Conservation (phyloP, 1,140 invertebrate species). For the Choristoneura fumiferana region DNA sequence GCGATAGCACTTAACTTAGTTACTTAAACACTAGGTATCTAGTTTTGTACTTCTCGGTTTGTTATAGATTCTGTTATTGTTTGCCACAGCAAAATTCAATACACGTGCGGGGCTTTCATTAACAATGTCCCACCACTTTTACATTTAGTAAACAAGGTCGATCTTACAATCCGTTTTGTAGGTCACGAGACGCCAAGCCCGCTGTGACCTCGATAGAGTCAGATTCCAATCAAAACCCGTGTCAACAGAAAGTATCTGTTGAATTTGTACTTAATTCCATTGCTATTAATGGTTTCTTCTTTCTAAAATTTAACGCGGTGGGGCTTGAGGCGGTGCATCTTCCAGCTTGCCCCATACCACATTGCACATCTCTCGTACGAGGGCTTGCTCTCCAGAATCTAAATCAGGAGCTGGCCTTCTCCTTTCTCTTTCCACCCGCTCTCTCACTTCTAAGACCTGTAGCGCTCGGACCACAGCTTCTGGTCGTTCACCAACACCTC, state of each 20-base stretch:
- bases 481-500: slow-evolving; percentile 81
- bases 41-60: slow-evolving; percentile 61
- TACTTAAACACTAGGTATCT: slow-evolving; percentile 29
- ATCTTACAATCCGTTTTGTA: slow-evolving; percentile 47
- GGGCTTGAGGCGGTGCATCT: slow-evolving; percentile 73
- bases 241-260: slow-evolving; percentile 31
- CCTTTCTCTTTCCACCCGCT: slow-evolving; percentile 88
- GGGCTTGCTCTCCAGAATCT: slow-evolving; percentile 94
- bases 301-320: slow-evolving; percentile 50
- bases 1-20: not conserved
- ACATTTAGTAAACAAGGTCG: slow-evolving; percentile 63
- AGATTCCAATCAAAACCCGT: slow-evolving; percentile 52
- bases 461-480: slow-evolving; percentile 94
- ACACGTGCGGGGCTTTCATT: slow-evolving; percentile 24
- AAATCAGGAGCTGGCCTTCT: slow-evolving; percentile 86
- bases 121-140: slow-evolving; percentile 21
- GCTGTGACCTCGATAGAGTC: slow-evolving; percentile 61
- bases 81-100: slow-evolving; percentile 29
- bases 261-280: slow-evolving; percentile 5
- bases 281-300: not conserved
- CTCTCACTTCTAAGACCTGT: slow-evolving; percentile 93
- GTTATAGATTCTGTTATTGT: slow-evolving; percentile 6
- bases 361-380: slow-evolving; percentile 98
- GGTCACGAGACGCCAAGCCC: slow-evolving; percentile 54
- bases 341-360: slow-evolving; percentile 84